Evolutionary conservation across 2,888 invertebrate species (phyloP).

Genomic region (Coecobrya sp.): DNA sequence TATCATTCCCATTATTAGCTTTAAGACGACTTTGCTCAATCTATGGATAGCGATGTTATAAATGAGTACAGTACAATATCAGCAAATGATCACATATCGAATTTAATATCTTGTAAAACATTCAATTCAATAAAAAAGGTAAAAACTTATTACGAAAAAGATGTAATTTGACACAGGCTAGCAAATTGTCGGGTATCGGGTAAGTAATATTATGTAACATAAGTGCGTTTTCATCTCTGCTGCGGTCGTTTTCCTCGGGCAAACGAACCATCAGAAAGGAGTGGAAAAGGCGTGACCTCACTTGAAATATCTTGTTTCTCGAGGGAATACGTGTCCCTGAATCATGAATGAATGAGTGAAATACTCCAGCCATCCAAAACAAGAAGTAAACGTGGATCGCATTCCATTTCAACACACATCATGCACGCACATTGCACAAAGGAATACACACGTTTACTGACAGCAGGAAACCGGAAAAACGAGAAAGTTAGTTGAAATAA

Average conservation of each 20-base stretch:
- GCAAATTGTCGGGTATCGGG: neutral
- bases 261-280: neutral
- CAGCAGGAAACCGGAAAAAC: neutral
- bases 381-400: constrained; percentile 7
- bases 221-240: neutral
- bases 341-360: constrained; percentile 20
- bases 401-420: constrained; percentile 1
- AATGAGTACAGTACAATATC: too few species aligned
- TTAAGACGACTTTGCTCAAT: too few species aligned
- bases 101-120: neutral
- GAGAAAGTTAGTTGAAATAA: constrained; percentile 31
- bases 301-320: constrained; percentile 47
- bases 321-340: constrained; percentile 13
- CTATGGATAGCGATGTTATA: too few species aligned
- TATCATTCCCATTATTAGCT: too few species aligned
- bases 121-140: neutral
- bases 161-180: neutral
- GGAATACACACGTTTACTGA: neutral
- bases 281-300: constrained; percentile 15
- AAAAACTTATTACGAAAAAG: neutral
- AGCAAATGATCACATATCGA: too few species aligned
- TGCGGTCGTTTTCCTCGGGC: neutral
- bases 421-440: neutral
- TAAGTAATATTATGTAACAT: neutral
- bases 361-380: constrained; percentile 4